Percentiles rank a stretch among this genome's conserved stretches.
Evolutionary conservation across 2,113 vertebrate genomes (phyloP).

Genomic region (Lepisosteus osseus): DNA sequence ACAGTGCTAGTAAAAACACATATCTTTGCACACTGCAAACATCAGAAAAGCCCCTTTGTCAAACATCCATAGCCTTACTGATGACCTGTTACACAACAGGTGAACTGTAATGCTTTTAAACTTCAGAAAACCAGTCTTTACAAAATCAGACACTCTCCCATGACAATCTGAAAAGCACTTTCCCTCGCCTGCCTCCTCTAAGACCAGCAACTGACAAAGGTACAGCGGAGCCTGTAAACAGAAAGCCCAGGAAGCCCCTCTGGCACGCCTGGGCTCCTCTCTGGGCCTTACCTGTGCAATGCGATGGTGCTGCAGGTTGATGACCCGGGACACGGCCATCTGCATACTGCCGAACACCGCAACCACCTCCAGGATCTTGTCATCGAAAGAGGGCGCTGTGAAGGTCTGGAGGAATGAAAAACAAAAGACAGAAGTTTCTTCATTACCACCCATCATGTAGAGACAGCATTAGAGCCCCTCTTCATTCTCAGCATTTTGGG

Average conservation of each 20-base stretch:
- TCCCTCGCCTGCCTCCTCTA: not conserved
- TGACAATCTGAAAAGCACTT: too few relatives aligned
- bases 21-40: too few relatives aligned
- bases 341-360: conserved; percentile 98
- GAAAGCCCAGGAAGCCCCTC: not conserved
- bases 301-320: conserved; percentile 92
- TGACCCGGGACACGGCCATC: conserved; percentile 95
- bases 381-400: conserved; percentile 91
- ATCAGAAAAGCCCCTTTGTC: too few relatives aligned
- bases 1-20: too few relatives aligned
- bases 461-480: not conserved
- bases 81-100: too few relatives aligned
- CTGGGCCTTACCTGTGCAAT: conserved; percentile 82
- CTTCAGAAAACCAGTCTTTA: too few relatives aligned
- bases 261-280: not conserved
- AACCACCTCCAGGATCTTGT: conserved; percentile 95
- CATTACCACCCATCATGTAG: not conserved
- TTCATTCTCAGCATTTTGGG: not conserved
- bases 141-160: too few relatives aligned
- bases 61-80: too few relatives aligned
- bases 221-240: not conserved
- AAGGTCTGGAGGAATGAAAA: conserved; percentile 74
- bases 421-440: too few relatives aligned
- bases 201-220: not conserved
- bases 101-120: too few relatives aligned